Conservation (phyloP, 2,888 invertebrate genomes). For the Polyommatus icarus region DNA sequence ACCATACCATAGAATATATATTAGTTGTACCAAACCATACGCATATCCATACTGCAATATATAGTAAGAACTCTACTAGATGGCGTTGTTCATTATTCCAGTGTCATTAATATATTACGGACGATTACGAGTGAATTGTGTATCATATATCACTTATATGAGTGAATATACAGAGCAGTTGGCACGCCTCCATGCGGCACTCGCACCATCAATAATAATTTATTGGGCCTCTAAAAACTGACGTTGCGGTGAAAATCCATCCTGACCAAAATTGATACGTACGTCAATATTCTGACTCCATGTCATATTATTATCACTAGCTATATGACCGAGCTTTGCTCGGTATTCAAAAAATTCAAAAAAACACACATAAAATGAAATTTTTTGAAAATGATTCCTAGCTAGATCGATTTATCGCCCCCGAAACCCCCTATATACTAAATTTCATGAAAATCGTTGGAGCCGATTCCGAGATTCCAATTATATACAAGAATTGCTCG, state of each 20-base stretch:
- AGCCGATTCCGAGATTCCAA: too few species aligned
- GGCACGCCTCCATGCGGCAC: constrained; percentile 12
- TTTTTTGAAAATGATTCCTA: too few species aligned
- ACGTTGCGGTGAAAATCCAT: background rate
- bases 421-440: too few species aligned
- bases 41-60: background rate
- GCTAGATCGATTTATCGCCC: too few species aligned
- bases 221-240: background rate
- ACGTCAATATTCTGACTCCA: background rate
- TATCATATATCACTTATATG: background rate
- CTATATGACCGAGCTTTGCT: too few species aligned
- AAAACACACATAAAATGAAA: too few species aligned
- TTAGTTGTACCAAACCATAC: too few species aligned
- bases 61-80: background rate
- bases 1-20: too few species aligned
- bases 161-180: background rate
- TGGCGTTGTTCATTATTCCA: background rate
- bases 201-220: constrained; percentile 20
- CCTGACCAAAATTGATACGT: background rate
- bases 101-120: constrained; percentile 2
- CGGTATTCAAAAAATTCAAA: too few species aligned
- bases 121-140: background rate
- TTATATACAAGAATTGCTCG: too few species aligned
- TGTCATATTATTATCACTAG: background rate
- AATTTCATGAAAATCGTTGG: too few species aligned